These are phyloP conservation scores for Entelurus aequoreus DNA, from an alignment of 2,113 vertebrate species.

Conservation along the genomic window DNA sequence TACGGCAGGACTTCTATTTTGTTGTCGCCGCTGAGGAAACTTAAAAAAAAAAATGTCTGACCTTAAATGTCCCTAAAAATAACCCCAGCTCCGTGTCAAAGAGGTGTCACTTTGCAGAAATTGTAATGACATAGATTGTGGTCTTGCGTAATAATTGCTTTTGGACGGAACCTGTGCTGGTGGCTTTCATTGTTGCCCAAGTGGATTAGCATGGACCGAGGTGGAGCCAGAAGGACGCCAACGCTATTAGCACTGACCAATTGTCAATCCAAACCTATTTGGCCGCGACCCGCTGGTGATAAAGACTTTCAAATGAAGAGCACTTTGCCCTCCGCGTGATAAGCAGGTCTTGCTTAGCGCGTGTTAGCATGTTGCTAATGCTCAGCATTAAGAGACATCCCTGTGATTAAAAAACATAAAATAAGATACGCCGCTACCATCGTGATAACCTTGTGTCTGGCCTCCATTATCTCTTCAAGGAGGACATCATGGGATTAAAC, in stretches of 20 bases:
- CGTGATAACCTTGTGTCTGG: slow-evolving; percentile 80
- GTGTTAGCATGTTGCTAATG: slow-evolving; percentile 32
- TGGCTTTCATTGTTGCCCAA: slow-evolving; percentile 50
- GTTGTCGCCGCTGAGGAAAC: too few relatives aligned
- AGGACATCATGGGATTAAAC: slow-evolving; percentile 76
- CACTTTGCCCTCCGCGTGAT: slow-evolving; percentile 62
- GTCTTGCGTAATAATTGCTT: slow-evolving; percentile 12
- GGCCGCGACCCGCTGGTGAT: slow-evolving; percentile 58
- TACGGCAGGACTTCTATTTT: too few relatives aligned
- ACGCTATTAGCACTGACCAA: slow-evolving; percentile 62
- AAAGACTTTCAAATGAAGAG: slow-evolving; percentile 65
- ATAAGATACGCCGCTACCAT: slow-evolving; percentile 53
- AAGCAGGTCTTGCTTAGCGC: slow-evolving; percentile 44
- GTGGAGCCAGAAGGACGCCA: slow-evolving; percentile 42
- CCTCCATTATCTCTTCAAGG: slow-evolving; percentile 69
- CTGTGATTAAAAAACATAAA: slow-evolving; percentile 34
- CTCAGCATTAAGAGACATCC: slow-evolving; percentile 20
- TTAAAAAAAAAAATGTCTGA: too few relatives aligned
- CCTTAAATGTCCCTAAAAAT: neutral
- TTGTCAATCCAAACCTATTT: slow-evolving; percentile 57
- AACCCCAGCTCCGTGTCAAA: neutral
- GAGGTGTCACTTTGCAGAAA: slow-evolving; percentile 2
- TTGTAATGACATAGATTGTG: neutral
- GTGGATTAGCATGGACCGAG: slow-evolving; percentile 60
- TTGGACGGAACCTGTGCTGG: slow-evolving; percentile 23